Base-by-base conservation (phyloP, 1,140 invertebrate species). In the Drosophila arizonae region DNA sequence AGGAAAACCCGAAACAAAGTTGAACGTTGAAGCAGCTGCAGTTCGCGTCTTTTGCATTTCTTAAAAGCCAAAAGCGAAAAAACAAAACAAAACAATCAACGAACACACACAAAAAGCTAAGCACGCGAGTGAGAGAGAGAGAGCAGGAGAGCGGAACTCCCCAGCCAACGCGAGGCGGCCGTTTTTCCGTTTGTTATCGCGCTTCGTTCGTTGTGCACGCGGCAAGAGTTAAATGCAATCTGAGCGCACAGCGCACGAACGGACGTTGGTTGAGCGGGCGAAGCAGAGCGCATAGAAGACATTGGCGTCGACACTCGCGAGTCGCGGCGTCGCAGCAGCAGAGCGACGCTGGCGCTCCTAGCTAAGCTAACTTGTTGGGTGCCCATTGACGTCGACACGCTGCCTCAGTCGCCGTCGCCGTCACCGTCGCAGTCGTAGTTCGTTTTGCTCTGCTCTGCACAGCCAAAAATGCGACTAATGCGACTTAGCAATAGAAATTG, bases 171-270 rank as follows among this genome's bases (percentile, higher is more conserved):
- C 79, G 71, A 67, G 62, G 71, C 72, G 61, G 62, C 41, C 46
- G 56, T 56, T 76, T 54, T 65, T 70, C 57, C 75, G 70, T 76
- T 76, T 77, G 65, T 78, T 77, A 72, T 81, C 79, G 76, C 76
- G 76, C 76, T 71, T 48, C 50, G 64, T 70, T 73, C 55, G 82
- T 87, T 88, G 84, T 81, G 76, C 76, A 82, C 82, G 84, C 82
- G 82, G 84, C 84, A 88, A 87, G 84, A 88, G 82, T 87, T 87
- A 88, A 87, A 88, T 87, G 84, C 84, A 87, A 82, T 87, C 79
- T 82, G 78, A 81, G 61, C 72, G 51, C 54, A 71, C 46, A 63
- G 72, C 54, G 43, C 39, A 30, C 63, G 24, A 55, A 63, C 46
- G 61, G 52, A 28, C 68, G 58, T 60, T 55, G 21, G 58, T 52